phyloP scores from a whole-genome alignment of 1,140 invertebrate genomes.

The Magallana ariakensis region DNA sequence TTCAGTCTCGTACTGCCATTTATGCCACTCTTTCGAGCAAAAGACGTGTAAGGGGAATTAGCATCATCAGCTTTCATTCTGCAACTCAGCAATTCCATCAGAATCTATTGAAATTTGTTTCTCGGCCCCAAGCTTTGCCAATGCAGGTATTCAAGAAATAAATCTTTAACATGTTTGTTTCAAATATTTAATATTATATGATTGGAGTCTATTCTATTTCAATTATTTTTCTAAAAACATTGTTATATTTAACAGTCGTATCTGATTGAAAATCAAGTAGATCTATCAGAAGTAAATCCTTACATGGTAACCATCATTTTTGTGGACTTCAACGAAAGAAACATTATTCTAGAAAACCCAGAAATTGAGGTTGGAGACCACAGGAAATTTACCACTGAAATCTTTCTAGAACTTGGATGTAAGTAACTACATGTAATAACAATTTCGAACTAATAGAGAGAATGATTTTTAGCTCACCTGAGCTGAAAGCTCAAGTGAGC shows the following conservation, averaged over 20 bases:
- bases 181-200: too few relatives aligned
- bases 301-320: conserved; percentile 42
- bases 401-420: conserved; percentile 53
- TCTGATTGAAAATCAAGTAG: background rate
- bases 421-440: too few relatives aligned
- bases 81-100: background rate
- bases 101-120: background rate
- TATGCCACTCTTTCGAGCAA: background rate
- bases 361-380: conserved; percentile 48
- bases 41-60: background rate
- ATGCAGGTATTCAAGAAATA: background rate
- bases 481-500: too few relatives aligned
- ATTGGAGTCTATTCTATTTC: too few relatives aligned
- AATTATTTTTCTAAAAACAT: too few relatives aligned
- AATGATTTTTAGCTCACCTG: too few relatives aligned
- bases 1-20: background rate
- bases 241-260: too few relatives aligned
- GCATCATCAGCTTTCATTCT: background rate
- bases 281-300: background rate
- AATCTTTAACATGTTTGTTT: too few relatives aligned
- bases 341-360: conserved; percentile 57
- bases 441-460: too few relatives aligned
- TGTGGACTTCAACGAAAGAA: conserved; percentile 59
- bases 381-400: conserved; percentile 48
- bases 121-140: background rate